Evolutionary conservation across 1,140 invertebrate genomes (phyloP).

Genomic region (Ceratoteleas bidentatus): DNA sequence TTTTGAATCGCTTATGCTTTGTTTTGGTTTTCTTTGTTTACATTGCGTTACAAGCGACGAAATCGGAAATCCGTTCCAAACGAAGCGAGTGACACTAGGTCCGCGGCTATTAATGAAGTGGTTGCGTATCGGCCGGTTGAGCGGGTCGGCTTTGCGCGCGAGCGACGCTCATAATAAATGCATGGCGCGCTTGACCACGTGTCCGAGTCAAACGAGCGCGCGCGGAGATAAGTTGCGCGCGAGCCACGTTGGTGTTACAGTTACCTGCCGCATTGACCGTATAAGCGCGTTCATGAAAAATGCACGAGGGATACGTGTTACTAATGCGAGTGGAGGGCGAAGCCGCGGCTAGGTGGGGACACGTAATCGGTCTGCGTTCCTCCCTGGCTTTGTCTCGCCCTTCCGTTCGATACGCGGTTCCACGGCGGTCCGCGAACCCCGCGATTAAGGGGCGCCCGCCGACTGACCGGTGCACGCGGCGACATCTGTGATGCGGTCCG

Average conservation of each 20-base stretch:
- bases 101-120: constrained; percentile 9
- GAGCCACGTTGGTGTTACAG: constrained; percentile 74
- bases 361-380: constrained; percentile 53
- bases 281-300: constrained; percentile 70
- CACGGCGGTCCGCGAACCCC: background rate
- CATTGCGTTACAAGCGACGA: too few species aligned
- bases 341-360: constrained; percentile 55
- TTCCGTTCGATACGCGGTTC: constrained; percentile 44
- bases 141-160: constrained; percentile 4
- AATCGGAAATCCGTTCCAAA: too few species aligned
- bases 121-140: background rate
- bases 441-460: background rate
- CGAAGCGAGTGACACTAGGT: too few species aligned
- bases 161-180: constrained; percentile 35
- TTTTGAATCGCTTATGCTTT: too few species aligned
- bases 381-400: constrained; percentile 39
- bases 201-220: constrained; percentile 60
- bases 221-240: constrained; percentile 49
- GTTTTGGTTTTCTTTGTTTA: too few species aligned
- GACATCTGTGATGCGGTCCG: constrained; percentile 18
- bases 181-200: constrained; percentile 64
- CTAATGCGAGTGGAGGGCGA: constrained; percentile 72
- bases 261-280: constrained; percentile 70
- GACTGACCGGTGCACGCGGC: constrained; percentile 4
- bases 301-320: constrained; percentile 76